Evolutionary conservation across 1,140 invertebrate genomes (phyloP), one percentile per base, ranked within the genome.

Genomic region (Drosophila nasuta): DNA sequence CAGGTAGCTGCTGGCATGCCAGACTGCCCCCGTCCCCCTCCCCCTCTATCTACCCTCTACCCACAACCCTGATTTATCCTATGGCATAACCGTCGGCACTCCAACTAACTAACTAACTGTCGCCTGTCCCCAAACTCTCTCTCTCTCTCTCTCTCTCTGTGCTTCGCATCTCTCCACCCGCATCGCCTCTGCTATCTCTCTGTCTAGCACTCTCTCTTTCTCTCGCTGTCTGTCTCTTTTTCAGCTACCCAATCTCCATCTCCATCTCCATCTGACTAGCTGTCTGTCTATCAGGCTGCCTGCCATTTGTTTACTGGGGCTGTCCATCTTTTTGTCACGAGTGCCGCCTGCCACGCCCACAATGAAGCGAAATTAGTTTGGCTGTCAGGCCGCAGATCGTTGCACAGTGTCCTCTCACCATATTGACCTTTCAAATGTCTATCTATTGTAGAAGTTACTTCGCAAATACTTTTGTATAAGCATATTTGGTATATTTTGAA

Each of bases 311-410:
- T 87, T 87, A 60, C 79, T 62, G 51, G 52, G 75, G 63, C 79
- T 82, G 82, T 86, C 82, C 82, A 86, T 86, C 82, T 86, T 86
- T 86, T 86, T 86, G 82, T 86, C 82, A 86, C 82, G 82, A 85
- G 72, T 71, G 63, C 49, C 54, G 70, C 48, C 79, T 65, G 79
- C 60, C 82, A 85, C 79, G 82, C 82, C 82, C 82, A 87, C 79
- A 79, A 72, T 71, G 70, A 73, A 67, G 64, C 82, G 64, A 87
- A 87, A 87, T 86, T 86, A 73, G 75, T 85, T 86, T 74, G 60
- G 45, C 64, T 67, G 63, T 38, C 64, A 41, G 54, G 56, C 46
- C 70, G 60, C 70, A 60, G 56, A 66, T 73, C 56, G 30, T n/a
- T 35, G 67, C 28, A 85, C 64, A 76, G 81, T 79, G 81, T 35